Evolutionary conservation across 2,888 invertebrate genomes (phyloP).

Genomic region (Muschampia plurimacula): DNA sequence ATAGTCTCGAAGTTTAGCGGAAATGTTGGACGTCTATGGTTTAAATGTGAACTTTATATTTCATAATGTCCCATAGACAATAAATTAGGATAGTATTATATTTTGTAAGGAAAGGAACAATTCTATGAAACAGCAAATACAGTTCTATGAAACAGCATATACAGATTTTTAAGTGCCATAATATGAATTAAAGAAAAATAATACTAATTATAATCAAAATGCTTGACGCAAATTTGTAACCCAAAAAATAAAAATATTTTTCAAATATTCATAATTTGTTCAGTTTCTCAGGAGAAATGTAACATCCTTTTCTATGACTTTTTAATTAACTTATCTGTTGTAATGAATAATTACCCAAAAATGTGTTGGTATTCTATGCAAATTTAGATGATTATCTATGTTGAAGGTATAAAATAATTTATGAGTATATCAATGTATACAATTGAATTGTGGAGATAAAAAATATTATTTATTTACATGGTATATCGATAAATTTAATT

Average conservation of each 20-base stretch:
- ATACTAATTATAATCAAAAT: not conserved
- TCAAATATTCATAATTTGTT: no score
- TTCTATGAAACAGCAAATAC: not conserved
- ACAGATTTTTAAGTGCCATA: constrained; percentile 5
- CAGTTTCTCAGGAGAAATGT: not conserved
- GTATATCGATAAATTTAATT: no score
- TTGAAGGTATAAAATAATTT: not conserved
- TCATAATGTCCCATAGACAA: constrained; percentile 13
- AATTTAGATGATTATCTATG: not conserved
- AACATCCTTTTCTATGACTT: not conserved
- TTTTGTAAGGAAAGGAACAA: constrained; percentile 5
- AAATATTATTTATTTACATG: no score
- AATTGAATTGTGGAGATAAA: not conserved
- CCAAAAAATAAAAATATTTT: no score
- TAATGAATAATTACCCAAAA: not conserved
- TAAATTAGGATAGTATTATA: not conserved
- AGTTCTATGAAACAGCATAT: not conserved
- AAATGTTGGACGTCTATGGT: constrained; percentile 11
- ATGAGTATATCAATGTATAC: not conserved
- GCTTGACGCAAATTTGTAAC: no score
- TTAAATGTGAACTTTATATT: constrained; percentile 14
- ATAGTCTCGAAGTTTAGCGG: constrained; percentile 27
- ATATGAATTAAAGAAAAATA: not conserved
- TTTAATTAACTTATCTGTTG: not conserved
- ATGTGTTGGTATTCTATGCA: not conserved